phyloP scores from a whole-genome alignment of 2,888 invertebrate species.

The Drosophila mimica region DNA sequence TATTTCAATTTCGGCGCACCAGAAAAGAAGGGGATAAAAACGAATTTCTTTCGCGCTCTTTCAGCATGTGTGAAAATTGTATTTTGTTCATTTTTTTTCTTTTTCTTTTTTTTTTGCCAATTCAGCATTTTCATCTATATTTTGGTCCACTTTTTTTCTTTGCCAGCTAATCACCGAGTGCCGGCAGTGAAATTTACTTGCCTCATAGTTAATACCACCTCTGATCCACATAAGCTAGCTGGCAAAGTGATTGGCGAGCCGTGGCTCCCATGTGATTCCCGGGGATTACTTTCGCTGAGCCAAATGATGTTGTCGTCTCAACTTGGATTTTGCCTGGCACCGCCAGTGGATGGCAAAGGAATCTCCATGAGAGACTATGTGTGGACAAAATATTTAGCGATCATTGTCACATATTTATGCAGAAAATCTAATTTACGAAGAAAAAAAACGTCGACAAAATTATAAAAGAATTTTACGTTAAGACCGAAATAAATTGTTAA shows the following conservation, averaged over 20 bases:
- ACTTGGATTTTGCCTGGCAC: constrained; percentile 1
- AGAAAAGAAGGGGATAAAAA: not conserved
- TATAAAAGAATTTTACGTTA: not conserved
- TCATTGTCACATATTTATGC: not conserved
- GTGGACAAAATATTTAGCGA: not conserved
- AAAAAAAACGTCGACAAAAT: not conserved
- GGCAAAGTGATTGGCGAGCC: constrained; percentile 19
- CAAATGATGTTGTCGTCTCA: constrained; percentile 19
- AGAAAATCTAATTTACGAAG: not conserved
- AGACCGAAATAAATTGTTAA: not conserved
- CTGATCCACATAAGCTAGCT: constrained; percentile 48
- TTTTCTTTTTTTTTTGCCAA: constrained; percentile 16
- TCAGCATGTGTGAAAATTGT: constrained; percentile 57
- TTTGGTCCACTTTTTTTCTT: constrained; percentile 2
- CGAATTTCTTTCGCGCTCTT: not conserved
- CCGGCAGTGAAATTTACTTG: constrained; percentile 45
- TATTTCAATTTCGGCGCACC: not conserved
- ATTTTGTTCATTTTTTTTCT: constrained; percentile 38
- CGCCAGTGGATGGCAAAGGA: not conserved
- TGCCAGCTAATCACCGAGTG: constrained; percentile 56
- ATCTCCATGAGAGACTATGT: not conserved
- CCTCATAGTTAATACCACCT: constrained; percentile 45
- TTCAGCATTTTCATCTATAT: constrained; percentile 8
- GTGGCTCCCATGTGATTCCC: constrained; percentile 25
- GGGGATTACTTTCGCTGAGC: constrained; percentile 12